Conservation (phyloP, 2,888 invertebrate genomes). For the Artemia sp. region DNA sequence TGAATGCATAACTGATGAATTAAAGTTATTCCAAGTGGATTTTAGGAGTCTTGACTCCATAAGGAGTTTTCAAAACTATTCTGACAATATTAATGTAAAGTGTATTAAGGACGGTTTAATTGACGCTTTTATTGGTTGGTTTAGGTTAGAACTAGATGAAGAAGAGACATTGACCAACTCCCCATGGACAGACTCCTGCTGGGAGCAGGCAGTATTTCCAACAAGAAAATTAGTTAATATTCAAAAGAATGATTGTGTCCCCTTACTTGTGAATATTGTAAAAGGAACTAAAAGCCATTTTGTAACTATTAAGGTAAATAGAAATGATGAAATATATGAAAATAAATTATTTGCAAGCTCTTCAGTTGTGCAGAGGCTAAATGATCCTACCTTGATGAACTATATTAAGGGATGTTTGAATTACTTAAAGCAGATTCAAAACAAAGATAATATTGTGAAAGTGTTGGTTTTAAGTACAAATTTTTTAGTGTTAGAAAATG, state of each 20-base stretch:
- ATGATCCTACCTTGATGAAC: background rate
- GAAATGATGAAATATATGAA: background rate
- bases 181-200: conserved; percentile 41
- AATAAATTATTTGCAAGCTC: background rate
- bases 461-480: too few relatives aligned
- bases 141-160: conserved; percentile 49
- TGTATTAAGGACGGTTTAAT: conserved; percentile 36
- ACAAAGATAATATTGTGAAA: too few relatives aligned
- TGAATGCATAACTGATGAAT: conserved; percentile 42
- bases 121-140: conserved; percentile 53
- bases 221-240: background rate
- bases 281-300: background rate
- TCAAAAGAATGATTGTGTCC: background rate
- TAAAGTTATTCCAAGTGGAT: conserved; percentile 41
- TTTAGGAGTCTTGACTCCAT: conserved; percentile 40
- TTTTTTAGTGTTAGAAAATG: too few relatives aligned
- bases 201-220: conserved; percentile 60
- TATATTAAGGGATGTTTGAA: too few relatives aligned
- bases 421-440: too few relatives aligned
- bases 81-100: conserved; percentile 32
- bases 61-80: conserved; percentile 30
- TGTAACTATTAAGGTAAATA: background rate
- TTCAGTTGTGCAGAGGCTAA: background rate
- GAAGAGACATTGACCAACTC: conserved; percentile 44
- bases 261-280: background rate